A percentile compares a stretch with the other conserved stretches of the same genome.
These are phyloP conservation scores for Eueremaeus valkanovi DNA, from an alignment of 2,888 invertebrate genomes.

Conservation along the genomic window DNA sequence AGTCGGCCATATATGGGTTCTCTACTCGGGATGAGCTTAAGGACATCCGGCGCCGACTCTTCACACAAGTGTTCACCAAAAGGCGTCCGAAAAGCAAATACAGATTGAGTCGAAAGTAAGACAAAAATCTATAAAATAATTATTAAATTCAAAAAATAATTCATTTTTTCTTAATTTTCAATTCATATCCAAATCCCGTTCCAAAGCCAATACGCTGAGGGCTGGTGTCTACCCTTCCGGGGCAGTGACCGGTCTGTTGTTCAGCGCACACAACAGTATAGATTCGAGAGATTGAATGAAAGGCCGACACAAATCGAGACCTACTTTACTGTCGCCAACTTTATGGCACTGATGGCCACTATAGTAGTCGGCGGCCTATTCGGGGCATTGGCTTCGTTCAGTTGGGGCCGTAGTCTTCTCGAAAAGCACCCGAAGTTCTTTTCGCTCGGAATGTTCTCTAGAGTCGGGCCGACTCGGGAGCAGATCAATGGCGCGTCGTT, in stretches of 20 bases:
- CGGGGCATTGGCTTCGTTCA: constrained; percentile 21
- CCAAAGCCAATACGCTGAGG: constrained; percentile 31
- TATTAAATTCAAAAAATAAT: not conserved
- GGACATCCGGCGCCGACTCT: constrained; percentile 57
- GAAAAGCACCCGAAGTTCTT: constrained; percentile 65
- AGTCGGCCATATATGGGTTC: constrained; percentile 75
- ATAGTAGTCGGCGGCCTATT: constrained; percentile 19
- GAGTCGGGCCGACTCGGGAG: constrained; percentile 57
- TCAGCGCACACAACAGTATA: constrained; percentile 71
- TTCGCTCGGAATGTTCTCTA: constrained; percentile 66
- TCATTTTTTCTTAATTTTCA: not conserved
- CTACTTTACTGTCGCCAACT: too few relatives aligned
- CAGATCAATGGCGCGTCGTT: constrained; percentile 62
- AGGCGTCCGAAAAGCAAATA: constrained; percentile 35
- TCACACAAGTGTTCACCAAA: constrained; percentile 43
- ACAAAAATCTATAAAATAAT: not conserved
- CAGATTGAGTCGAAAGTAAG: constrained; percentile 40
- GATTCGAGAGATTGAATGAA: constrained; percentile 63
- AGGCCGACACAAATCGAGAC: constrained; percentile 65
- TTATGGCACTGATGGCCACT: not conserved
- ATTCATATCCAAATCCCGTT: not conserved
- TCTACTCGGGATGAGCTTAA: constrained; percentile 63
- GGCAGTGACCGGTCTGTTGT: constrained; percentile 79
- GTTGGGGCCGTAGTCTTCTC: constrained; percentile 19
- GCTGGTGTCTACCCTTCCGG: constrained; percentile 71